A percentile compares a stretch with the other conserved stretches of the same genome.
Evolutionary conservation across 92 coral and sea anemone genomes (phyloP).

Genomic region (Phenganax stokvisi): DNA sequence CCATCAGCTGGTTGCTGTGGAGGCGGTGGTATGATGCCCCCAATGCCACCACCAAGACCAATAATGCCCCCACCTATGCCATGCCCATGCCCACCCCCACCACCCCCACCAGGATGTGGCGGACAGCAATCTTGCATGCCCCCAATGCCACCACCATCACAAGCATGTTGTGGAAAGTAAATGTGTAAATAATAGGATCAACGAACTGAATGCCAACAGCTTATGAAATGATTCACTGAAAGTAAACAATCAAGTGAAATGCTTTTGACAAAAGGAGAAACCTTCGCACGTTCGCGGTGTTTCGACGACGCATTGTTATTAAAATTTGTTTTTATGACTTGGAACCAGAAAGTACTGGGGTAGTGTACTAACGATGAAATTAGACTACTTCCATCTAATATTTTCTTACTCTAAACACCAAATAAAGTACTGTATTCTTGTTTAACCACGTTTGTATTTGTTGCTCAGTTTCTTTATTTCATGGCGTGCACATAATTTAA

Average conservation of each 20-base stretch:
- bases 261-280: slow-evolving; percentile 8
- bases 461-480: slow-evolving; percentile 19
- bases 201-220: slow-evolving; percentile 13
- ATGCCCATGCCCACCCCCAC: slow-evolving; percentile 46
- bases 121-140: slow-evolving; percentile 48
- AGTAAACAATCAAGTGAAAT: slow-evolving; percentile 12
- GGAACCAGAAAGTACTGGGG: slow-evolving; percentile 16
- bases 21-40: slow-evolving; percentile 16
- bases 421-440: slow-evolving; percentile 9
- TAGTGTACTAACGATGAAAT: slow-evolving; percentile 18
- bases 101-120: slow-evolving; percentile 49
- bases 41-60: slow-evolving; percentile 10
- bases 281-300: slow-evolving; percentile 9
- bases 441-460: neutral
- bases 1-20: slow-evolving; percentile 36
- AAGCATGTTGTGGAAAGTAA: slow-evolving; percentile 40
- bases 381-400: neutral
- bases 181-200: slow-evolving; percentile 22
- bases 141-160: slow-evolving; percentile 48
- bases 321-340: slow-evolving; percentile 20
- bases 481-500: slow-evolving; percentile 9
- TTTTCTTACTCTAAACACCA: slow-evolving; percentile 21
- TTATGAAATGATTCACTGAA: slow-evolving; percentile 16
- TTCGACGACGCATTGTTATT: neutral
- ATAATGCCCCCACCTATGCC: neutral